Percentiles rank a stretch among this genome's conserved stretches.
These are phyloP conservation scores for Hippocampus comes DNA, from an alignment of 2,113 vertebrate species.

Conservation along the genomic window DNA sequence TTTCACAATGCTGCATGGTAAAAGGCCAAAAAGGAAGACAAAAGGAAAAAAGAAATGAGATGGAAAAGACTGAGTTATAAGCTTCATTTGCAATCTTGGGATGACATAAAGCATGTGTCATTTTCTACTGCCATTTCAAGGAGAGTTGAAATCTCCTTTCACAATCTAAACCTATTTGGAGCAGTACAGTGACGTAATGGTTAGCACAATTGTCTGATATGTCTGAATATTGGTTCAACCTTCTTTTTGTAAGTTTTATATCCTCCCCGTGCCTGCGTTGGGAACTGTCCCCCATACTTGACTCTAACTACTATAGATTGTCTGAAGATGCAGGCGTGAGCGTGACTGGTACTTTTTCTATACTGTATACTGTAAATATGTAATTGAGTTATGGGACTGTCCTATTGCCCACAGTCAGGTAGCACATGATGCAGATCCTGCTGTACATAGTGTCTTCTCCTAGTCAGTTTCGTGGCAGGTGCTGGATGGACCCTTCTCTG, in stretches of 20 bases:
- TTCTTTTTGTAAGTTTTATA: not conserved
- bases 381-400: not conserved
- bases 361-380: too few species aligned
- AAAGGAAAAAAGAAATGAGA: not conserved
- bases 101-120: not conserved
- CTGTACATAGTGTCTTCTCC: too few species aligned
- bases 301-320: too few species aligned
- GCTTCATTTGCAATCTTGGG: constrained; percentile 33
- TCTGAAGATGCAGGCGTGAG: too few species aligned
- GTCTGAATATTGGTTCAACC: not conserved
- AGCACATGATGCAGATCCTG: too few species aligned
- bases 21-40: constrained; percentile 41
- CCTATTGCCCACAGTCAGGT: not conserved
- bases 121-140: not conserved
- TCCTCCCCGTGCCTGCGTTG: not conserved
- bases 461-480: too few species aligned
- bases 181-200: not conserved
- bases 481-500: not conserved
- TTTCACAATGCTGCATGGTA: constrained; percentile 33
- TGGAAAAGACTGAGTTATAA: constrained; percentile 22
- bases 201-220: not conserved
- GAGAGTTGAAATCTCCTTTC: not conserved
- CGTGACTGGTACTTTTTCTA: not conserved
- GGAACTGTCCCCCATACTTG: not conserved
- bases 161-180: not conserved